Evolutionary conservation across 2,797 vertebrate species (phyloP).

Genomic region (Phrynocephalus guinanensis): DNA sequence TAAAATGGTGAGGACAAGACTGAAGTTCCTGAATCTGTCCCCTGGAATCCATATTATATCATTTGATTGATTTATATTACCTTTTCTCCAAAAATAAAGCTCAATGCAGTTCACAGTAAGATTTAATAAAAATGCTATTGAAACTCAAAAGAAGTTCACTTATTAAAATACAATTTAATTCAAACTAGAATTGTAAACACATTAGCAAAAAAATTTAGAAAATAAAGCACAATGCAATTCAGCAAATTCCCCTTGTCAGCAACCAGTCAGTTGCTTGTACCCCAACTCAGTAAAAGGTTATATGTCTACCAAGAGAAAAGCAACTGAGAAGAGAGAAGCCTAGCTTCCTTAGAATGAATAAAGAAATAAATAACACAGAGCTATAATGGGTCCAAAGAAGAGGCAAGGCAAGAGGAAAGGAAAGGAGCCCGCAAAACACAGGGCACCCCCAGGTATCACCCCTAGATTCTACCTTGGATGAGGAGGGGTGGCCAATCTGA

Average conservation of each 20-base stretch:
- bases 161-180: neutral
- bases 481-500: too few species aligned
- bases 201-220: neutral
- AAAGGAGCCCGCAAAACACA: too few species aligned
- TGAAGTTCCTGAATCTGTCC: neutral
- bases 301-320: neutral
- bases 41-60: neutral
- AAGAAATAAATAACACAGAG: too few species aligned
- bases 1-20: neutral
- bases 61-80: neutral
- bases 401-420: too few species aligned
- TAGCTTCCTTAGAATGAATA: neutral
- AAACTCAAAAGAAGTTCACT: neutral
- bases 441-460: too few species aligned
- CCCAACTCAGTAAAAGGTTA: neutral
- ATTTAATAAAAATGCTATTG: neutral
- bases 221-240: neutral
- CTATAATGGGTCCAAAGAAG: too few species aligned
- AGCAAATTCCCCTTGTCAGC: neutral
- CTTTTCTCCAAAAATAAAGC: neutral
- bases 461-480: too few species aligned
- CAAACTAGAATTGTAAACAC: neutral
- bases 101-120: neutral
- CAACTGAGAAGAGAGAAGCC: neutral
- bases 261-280: neutral